Evolutionary conservation across 2,113 vertebrate genomes (phyloP).

Genomic region (Charadrius vociferus): DNA sequence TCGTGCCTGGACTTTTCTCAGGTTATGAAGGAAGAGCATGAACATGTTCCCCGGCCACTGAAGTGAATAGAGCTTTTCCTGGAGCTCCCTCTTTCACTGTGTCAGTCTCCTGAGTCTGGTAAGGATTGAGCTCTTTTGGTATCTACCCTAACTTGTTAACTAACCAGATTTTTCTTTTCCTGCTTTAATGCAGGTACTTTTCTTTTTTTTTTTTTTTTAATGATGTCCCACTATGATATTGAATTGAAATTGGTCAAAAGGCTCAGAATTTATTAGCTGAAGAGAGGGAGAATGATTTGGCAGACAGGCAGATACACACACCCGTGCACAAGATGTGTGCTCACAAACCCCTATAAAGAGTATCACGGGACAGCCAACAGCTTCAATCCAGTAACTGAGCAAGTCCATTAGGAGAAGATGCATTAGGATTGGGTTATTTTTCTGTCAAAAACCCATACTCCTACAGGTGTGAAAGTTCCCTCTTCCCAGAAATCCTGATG

Average conservation of each 20-base stretch:
- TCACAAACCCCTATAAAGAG: not conserved
- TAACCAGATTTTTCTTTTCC: not conserved
- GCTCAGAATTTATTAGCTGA: not conserved
- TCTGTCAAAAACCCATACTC: not conserved
- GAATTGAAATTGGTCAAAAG: not conserved
- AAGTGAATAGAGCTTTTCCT: not conserved
- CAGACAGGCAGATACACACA: not conserved
- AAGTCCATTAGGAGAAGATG: not conserved
- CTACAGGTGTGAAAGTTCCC: not conserved
- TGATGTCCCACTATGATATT: not conserved
- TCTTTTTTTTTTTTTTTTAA: not conserved
- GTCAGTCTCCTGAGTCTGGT: not conserved
- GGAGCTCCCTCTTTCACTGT: not conserved
- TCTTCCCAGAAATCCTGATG: conserved; percentile 36
- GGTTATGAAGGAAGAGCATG: not conserved
- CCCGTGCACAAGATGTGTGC: accelerated
- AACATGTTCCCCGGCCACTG: not conserved
- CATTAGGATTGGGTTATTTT: not conserved
- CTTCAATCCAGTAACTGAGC: not conserved
- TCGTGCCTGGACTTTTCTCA: not conserved
- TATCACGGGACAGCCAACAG: not conserved
- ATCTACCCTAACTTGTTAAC: not conserved
- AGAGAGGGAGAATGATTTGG: not conserved
- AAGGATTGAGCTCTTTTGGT: not conserved
- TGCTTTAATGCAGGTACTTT: not conserved